Conservation (phyloP, 2,888 invertebrate species). For the Luperina testacea region DNA sequence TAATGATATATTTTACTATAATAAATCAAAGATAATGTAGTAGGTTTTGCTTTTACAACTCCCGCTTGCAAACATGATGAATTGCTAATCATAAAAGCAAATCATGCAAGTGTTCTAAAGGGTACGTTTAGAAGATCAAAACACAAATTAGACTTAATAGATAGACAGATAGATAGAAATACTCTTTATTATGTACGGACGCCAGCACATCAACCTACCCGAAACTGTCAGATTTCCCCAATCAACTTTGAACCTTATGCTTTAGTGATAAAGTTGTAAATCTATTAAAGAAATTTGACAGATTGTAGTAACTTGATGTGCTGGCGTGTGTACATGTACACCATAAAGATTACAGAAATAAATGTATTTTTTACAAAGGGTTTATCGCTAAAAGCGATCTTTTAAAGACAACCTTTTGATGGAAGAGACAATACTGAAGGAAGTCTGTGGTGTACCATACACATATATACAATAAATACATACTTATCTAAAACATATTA, state of each 20-base stretch:
- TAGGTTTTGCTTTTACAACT: background rate
- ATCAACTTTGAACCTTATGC: too few relatives aligned
- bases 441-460: background rate
- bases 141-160: background rate
- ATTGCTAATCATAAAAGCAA: background rate
- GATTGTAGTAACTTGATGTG: too few relatives aligned
- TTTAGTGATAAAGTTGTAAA: too few relatives aligned
- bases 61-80: background rate
- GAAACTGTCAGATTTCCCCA: too few relatives aligned
- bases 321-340: too few relatives aligned
- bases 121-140: background rate
- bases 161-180: too few relatives aligned
- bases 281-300: too few relatives aligned
- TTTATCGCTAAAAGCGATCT: background rate
- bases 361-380: background rate
- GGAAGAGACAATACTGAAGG: background rate
- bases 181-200: too few relatives aligned
- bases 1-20: background rate
- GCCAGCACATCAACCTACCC: too few relatives aligned
- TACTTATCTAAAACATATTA: background rate
- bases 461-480: background rate
- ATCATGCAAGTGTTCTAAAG: background rate
- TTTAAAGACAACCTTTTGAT: background rate
- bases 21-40: conserved; percentile 19
- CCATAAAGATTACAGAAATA: background rate